phyloP scores from a whole-genome alignment of 2,888 invertebrate species.

The Hypomecis atomaria region DNA sequence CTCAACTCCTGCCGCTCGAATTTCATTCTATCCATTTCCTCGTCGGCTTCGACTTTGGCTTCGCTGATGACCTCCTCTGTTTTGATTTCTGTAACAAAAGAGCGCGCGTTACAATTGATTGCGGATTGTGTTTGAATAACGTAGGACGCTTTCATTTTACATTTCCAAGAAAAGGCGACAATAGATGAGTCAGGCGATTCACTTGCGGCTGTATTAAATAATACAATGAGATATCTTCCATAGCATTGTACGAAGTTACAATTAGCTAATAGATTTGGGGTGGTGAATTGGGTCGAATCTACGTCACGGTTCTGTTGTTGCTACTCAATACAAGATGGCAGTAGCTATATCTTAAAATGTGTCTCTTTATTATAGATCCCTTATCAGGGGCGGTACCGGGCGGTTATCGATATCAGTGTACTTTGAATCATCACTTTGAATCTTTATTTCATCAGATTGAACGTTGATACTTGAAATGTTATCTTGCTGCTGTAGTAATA shows the following conservation, averaged over 20 bases:
- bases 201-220: slow-evolving; percentile 67
- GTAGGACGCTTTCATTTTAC: slow-evolving; percentile 74
- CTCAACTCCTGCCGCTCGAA: slow-evolving; percentile 66
- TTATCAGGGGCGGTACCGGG: slow-evolving; percentile 33
- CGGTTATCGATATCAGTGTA: slow-evolving; percentile 26
- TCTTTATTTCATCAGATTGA: slow-evolving; percentile 27
- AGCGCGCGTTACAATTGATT: slow-evolving; percentile 72
- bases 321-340: slow-evolving; percentile 64
- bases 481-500: slow-evolving; percentile 25
- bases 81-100: slow-evolving; percentile 83
- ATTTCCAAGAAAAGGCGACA: slow-evolving; percentile 81
- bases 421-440: slow-evolving; percentile 27
- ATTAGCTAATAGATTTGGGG: slow-evolving; percentile 72
- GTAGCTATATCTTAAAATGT: slow-evolving; percentile 10
- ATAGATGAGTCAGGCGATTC: slow-evolving; percentile 80
- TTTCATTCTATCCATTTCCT: slow-evolving; percentile 68
- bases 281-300: slow-evolving; percentile 37
- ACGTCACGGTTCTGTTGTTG: slow-evolving; percentile 38
- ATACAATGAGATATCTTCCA: slow-evolving; percentile 63
- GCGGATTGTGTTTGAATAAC: slow-evolving; percentile 76
- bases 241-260: slow-evolving; percentile 54
- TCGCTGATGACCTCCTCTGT: slow-evolving; percentile 78
- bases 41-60: slow-evolving; percentile 73
- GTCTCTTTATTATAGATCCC: slow-evolving; percentile 14
- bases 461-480: slow-evolving; percentile 10